Conservation (phyloP, 2,113 vertebrate species). For the Uria lomvia region DNA sequence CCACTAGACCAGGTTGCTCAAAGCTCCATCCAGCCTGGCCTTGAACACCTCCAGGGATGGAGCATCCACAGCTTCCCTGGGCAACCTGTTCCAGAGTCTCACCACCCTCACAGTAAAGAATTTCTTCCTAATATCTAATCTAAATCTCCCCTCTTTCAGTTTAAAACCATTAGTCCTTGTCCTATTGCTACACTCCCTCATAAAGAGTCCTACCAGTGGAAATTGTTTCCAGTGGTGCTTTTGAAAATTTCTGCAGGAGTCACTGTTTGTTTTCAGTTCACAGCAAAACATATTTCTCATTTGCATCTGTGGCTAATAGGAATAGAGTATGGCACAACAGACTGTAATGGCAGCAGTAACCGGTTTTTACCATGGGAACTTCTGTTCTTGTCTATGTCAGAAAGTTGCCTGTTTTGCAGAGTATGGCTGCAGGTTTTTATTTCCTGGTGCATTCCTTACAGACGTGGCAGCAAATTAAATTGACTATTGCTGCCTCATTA, state of each 20-base stretch:
- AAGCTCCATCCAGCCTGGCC: background rate
- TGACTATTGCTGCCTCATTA: background rate
- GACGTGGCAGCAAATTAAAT: background rate
- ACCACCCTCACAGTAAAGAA: background rate
- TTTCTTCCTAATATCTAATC: background rate
- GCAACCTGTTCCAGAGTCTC: background rate
- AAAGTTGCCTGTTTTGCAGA: background rate
- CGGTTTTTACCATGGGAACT: background rate
- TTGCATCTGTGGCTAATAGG: background rate
- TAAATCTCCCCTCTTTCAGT: background rate
- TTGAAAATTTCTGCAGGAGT: background rate
- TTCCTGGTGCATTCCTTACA: background rate
- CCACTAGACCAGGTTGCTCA: background rate
- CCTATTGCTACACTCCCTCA: background rate
- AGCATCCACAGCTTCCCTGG: background rate
- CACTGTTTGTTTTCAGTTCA: background rate
- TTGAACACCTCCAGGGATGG: background rate
- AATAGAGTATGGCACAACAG: background rate
- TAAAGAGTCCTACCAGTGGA: background rate
- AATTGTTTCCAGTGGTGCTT: background rate
- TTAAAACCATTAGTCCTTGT: background rate
- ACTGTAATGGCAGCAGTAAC: background rate
- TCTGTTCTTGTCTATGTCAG: background rate
- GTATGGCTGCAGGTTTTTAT: background rate
- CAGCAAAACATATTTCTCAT: background rate